Conservation (phyloP, 1,140 invertebrate genomes). For the Neodiprion lecontei region DNA sequence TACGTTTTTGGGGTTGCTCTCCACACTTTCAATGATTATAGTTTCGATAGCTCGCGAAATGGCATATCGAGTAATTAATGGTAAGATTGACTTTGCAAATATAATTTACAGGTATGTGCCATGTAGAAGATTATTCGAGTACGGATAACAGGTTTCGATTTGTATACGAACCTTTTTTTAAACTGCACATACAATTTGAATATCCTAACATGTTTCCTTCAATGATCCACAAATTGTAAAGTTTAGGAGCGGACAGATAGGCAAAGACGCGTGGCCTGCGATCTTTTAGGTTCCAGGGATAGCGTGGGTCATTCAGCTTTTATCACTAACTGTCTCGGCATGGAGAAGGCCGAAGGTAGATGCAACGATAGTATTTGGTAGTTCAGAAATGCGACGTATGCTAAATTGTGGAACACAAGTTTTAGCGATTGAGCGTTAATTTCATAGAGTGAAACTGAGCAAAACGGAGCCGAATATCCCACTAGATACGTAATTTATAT, state of each 20-base stretch:
- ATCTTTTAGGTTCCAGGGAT: conserved; percentile 7
- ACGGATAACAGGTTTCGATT: too few relatives aligned
- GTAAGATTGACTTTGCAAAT: background rate
- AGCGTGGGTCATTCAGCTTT: background rate
- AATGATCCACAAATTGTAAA: background rate
- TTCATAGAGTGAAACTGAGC: too few relatives aligned
- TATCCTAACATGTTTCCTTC: too few relatives aligned
- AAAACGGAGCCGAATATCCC: too few relatives aligned
- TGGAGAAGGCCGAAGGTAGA: conserved; percentile 9
- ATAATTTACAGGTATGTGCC: too few relatives aligned
- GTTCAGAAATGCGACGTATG: conserved; percentile 19
- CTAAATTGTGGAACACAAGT: conserved; percentile 29
- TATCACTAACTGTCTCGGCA: background rate
- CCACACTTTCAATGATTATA: background rate
- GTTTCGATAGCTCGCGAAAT: background rate
- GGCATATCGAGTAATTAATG: background rate
- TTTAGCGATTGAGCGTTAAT: conserved; percentile 19
- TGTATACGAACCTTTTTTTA: too few relatives aligned
- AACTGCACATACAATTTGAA: too few relatives aligned
- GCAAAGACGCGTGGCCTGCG: background rate
- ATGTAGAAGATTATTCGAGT: too few relatives aligned
- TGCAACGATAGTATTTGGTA: conserved; percentile 9
- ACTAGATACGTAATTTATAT: too few relatives aligned
- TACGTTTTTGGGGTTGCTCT: background rate
- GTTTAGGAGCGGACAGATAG: background rate